These are phyloP conservation scores for Coranthus polyacanthus DNA, from an alignment of 2,797 vertebrate genomes.

Conservation along the genomic window DNA sequence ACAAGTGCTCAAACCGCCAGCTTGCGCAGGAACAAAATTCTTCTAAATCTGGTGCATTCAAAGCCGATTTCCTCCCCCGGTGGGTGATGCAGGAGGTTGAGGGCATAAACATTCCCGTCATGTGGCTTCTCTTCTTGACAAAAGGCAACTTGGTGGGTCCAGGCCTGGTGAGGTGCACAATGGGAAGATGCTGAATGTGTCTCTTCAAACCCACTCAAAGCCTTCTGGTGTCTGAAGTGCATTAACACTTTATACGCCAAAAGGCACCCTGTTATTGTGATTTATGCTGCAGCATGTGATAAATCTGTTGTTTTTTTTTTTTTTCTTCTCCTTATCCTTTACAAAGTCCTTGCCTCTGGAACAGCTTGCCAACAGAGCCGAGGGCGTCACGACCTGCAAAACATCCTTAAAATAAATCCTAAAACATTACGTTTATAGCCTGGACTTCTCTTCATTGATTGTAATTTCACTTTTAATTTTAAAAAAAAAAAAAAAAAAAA, in stretches of 20 bases:
- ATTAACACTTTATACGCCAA: conserved; percentile 27
- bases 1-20: conserved; percentile 7
- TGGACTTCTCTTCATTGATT: too few relatives aligned
- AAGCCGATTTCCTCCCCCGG: conserved; percentile 35
- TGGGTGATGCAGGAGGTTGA: conserved; percentile 19
- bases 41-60: conserved; percentile 34
- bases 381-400: too few relatives aligned
- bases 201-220: conserved; percentile 31
- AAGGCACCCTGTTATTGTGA: neutral
- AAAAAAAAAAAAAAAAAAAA: too few relatives aligned
- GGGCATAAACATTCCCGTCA: conserved; percentile 18
- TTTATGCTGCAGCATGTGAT: neutral
- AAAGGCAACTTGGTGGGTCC: conserved; percentile 49
- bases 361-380: too few relatives aligned
- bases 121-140: conserved; percentile 34
- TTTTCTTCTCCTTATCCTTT: too few relatives aligned
- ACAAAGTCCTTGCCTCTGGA: too few relatives aligned
- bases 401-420: too few relatives aligned
- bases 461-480: too few relatives aligned
- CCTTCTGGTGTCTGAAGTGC: conserved; percentile 14
- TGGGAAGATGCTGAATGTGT: conserved; percentile 38
- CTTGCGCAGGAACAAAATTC: neutral
- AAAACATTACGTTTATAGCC: too few relatives aligned
- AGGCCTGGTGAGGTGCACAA: conserved; percentile 29
- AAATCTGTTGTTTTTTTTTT: too few relatives aligned